These are phyloP conservation scores for Microplitis deprimator DNA, from an alignment of 2,888 invertebrate species.

Conservation along the genomic window DNA sequence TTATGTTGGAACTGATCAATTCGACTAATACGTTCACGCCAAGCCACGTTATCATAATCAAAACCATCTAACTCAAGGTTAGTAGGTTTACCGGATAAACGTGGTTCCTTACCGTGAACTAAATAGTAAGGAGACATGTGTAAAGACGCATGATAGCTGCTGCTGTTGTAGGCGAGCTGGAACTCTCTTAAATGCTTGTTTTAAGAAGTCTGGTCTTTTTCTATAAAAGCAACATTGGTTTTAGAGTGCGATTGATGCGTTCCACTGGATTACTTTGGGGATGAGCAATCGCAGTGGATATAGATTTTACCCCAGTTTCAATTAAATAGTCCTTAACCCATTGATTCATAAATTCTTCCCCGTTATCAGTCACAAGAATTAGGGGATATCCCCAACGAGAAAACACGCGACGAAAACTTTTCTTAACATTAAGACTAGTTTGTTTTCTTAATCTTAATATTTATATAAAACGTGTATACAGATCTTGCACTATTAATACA, in stretches of 20 bases:
- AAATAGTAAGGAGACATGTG: too few species aligned
- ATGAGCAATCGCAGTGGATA: neutral
- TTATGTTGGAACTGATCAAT: too few species aligned
- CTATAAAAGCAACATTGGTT: constrained; percentile 3
- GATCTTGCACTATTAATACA: neutral
- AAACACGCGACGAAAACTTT: too few species aligned
- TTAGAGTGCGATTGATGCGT: constrained; percentile 11
- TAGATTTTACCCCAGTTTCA: neutral
- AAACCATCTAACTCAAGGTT: too few species aligned
- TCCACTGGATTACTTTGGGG: neutral
- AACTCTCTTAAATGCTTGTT: neutral
- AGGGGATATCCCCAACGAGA: neutral
- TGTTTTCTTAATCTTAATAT: neutral
- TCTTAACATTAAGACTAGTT: neutral
- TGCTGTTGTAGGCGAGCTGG: too few species aligned
- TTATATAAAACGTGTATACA: neutral
- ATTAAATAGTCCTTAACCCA: neutral
- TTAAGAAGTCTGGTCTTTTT: constrained; percentile 6
- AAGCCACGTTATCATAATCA: too few species aligned
- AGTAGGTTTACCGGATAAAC: too few species aligned
- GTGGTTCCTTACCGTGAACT: too few species aligned
- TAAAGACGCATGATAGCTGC: too few species aligned
- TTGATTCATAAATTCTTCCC: neutral
- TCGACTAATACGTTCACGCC: too few species aligned
- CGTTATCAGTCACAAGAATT: neutral